Evolutionary conservation across 2,888 invertebrate genomes (phyloP).

Genomic region (Melanophora roralis): DNA sequence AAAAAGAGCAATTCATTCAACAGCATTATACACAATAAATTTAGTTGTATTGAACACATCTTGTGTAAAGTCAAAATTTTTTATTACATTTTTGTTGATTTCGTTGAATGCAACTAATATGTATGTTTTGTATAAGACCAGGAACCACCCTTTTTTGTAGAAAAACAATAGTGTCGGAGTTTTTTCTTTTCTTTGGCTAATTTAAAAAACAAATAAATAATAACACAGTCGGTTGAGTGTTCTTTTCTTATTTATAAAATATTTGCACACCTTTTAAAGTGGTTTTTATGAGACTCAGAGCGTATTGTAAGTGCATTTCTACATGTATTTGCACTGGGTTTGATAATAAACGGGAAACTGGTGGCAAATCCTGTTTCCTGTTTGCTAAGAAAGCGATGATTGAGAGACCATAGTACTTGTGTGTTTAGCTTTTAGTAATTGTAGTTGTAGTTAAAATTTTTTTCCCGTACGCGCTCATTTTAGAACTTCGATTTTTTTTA

Average conservation of each 20-base stretch:
- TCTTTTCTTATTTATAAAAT: constrained; percentile 39
- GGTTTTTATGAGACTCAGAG: constrained; percentile 6
- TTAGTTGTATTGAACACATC: constrained; percentile 46
- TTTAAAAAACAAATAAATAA: constrained; percentile 54
- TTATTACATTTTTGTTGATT: constrained; percentile 50
- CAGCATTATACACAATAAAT: background rate
- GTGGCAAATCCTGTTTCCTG: constrained; percentile 34
- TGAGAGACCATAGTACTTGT: no score
- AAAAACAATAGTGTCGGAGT: constrained; percentile 23
- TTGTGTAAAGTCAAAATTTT: constrained; percentile 59
- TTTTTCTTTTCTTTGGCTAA: constrained; percentile 29
- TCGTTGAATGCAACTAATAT: constrained; percentile 1
- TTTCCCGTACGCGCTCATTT: no score
- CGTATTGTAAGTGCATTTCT: constrained; percentile 20
- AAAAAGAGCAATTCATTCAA: constrained; percentile 46
- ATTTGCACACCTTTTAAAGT: constrained; percentile 59
- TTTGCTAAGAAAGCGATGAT: no score
- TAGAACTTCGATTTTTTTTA: no score
- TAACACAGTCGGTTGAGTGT: constrained; percentile 62
- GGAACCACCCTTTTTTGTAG: constrained; percentile 36
- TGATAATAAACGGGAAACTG: background rate
- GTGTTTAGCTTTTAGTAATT: background rate
- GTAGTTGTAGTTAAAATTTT: background rate
- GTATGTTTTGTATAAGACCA: constrained; percentile 24
- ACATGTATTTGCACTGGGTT: constrained; percentile 3